These are phyloP conservation scores for Diprion similis DNA, from an alignment of 1,140 invertebrate species.

Conservation along the genomic window DNA sequence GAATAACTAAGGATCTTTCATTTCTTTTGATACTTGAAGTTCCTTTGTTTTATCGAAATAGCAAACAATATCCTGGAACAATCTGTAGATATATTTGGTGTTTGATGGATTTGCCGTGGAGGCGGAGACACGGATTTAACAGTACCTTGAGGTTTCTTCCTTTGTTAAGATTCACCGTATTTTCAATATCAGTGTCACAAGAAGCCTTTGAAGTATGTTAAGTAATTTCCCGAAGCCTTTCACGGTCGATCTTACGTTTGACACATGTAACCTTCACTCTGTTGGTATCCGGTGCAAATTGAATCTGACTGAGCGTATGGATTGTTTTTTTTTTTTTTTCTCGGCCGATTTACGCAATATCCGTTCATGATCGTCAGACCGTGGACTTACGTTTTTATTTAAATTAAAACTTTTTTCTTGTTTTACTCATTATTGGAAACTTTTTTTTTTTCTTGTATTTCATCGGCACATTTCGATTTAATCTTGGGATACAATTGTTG, in stretches of 20 bases:
- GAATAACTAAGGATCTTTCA: too few relatives aligned
- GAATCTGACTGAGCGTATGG: neutral
- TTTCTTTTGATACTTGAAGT: too few relatives aligned
- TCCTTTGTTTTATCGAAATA: too few relatives aligned
- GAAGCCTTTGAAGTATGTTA: slow-evolving; percentile 37
- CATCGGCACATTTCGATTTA: slow-evolving; percentile 15
- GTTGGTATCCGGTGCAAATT: neutral
- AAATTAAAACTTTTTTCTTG: neutral
- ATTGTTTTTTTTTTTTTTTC: neutral
- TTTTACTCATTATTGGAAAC: slow-evolving; percentile 9
- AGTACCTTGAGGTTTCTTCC: neutral
- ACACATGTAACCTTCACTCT: slow-evolving; percentile 31
- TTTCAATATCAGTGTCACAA: slow-evolving; percentile 21
- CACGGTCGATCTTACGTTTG: slow-evolving; percentile 21
- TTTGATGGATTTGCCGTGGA: neutral
- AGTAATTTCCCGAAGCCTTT: slow-evolving; percentile 41
- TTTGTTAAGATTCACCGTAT: neutral
- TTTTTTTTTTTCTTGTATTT: slow-evolving; percentile 10
- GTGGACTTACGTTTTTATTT: too few relatives aligned
- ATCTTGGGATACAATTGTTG: neutral
- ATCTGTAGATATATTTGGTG: neutral
- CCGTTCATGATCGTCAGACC: too few relatives aligned
- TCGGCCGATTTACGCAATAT: neutral
- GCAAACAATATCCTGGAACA: too few relatives aligned
- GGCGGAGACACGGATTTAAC: neutral